Evolutionary conservation across 2,797 vertebrate species (phyloP), one percentile per base, ranked within the genome.

Genomic region (Merluccius polli): DNA sequence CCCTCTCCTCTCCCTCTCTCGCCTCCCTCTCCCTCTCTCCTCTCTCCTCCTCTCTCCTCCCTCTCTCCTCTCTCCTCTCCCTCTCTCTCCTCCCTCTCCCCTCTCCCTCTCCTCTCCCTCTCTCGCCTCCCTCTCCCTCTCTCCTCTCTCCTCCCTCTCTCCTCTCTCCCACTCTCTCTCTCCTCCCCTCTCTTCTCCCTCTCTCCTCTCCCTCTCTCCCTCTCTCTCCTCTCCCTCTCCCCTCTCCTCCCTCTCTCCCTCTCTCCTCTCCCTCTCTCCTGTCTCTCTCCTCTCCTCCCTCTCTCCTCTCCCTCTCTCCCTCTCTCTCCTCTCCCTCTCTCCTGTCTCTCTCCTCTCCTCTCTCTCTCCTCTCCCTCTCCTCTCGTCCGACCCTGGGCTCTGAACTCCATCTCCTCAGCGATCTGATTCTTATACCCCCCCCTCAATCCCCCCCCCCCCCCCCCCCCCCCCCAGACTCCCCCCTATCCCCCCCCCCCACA

Each of bases 391-490:
- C 63, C 29, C 63, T 6, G 10, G 2, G 12, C 6, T 69, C 67
- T 69, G 52, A 27, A 21, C 27, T 31, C 29, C 67, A 30, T 32
- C 29, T 18, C 67, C 15, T 32, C 67, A 29, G 27, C 3, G 12
- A 3, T 69, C 67, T 69, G 12, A 29, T 69, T 30, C 67, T 32
- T 69, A 29, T 69, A 29, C 67, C 29, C 7, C 69, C 24, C 31
- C 30, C n/a, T n/a, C n/a, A n/a, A n/a, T 11, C 29, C 67, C 27
- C 15, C 31, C 1, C 3, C 68, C 10, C 31, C 4, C 15, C 77
- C 80, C 82, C 73, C 71, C 76, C 75, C 87, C 77, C 82, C 24
- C 1, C 63, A 11, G n/a, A n/a, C 59, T 63, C n/a, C 4, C n/a
- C 59, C 59, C n/a, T n/a, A n/a, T n/a, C 24, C 59, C 21, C 21